Percentiles rank a stretch among this genome's conserved stretches.
phyloP scores from a whole-genome alignment of 2,113 vertebrate species.

The Mionectes macconnelli region DNA sequence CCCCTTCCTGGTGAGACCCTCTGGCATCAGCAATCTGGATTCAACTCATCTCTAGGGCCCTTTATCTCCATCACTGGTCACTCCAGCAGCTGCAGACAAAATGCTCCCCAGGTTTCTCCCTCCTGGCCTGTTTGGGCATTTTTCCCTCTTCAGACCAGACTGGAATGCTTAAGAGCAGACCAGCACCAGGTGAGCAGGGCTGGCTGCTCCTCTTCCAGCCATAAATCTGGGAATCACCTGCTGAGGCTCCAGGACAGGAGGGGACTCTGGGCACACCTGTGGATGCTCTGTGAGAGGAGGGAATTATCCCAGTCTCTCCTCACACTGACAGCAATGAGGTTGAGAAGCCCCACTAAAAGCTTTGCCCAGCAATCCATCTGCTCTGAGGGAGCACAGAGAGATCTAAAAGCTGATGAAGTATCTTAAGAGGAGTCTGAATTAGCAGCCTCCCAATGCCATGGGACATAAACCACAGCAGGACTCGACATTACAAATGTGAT shows the following conservation, averaged over 20 bases:
- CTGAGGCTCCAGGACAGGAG: neutral
- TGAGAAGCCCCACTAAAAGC: neutral
- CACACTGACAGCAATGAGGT: neutral
- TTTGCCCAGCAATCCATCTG: neutral
- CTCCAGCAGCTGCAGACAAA: neutral
- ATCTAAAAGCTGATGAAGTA: neutral
- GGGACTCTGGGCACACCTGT: fast-evolving
- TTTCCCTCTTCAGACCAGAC: neutral
- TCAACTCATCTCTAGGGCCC: neutral
- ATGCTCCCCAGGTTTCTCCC: neutral
- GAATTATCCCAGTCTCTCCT: neutral
- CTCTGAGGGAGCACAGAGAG: neutral
- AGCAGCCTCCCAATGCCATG: neutral
- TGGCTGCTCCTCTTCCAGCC: neutral
- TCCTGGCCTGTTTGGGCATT: neutral
- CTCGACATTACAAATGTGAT: neutral
- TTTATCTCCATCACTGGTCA: no score
- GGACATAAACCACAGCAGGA: neutral
- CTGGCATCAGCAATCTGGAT: neutral
- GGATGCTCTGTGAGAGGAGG: neutral
- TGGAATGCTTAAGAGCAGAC: neutral
- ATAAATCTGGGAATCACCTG: neutral
- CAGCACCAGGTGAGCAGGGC: neutral
- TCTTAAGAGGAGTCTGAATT: neutral
- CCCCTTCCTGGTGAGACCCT: neutral